phyloP scores from a whole-genome alignment of 2,113 vertebrate species.

The Piliocolobus tephrosceles region DNA sequence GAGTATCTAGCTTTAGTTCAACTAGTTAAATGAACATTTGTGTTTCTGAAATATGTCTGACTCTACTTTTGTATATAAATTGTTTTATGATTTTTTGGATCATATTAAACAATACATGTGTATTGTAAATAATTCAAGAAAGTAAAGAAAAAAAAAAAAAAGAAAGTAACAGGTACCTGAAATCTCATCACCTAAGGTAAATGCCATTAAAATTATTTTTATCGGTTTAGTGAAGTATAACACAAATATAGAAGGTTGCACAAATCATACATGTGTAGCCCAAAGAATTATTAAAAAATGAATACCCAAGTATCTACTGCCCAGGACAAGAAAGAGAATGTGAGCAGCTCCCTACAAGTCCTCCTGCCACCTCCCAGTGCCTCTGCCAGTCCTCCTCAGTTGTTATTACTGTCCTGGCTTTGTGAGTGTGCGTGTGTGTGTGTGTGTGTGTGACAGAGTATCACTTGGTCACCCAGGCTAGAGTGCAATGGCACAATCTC shows the following conservation, averaged over 20 bases:
- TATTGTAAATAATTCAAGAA: constrained; percentile 1
- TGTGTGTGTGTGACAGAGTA: no score
- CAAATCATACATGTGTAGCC: neutral
- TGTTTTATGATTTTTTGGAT: neutral
- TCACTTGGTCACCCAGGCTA: no score
- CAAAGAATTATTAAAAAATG: neutral
- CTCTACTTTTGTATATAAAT: neutral
- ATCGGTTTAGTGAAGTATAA: neutral
- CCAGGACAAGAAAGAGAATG: neutral
- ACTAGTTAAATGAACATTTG: neutral
- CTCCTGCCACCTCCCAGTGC: no score
- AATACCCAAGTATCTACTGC: neutral
- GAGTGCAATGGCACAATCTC: no score
- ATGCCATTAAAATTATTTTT: neutral
- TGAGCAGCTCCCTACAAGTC: no score
- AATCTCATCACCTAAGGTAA: neutral
- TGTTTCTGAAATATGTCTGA: neutral
- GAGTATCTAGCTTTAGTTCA: neutral
- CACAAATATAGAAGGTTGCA: neutral
- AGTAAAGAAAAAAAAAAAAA: neutral
- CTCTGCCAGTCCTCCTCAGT: neutral
- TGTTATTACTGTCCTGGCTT: neutral
- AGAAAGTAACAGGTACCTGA: neutral
- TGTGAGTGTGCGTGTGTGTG: no score
- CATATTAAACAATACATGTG: neutral